Evolutionary conservation across 1,140 invertebrate species (phyloP).

Genomic region (Hesperophylax magnus): DNA sequence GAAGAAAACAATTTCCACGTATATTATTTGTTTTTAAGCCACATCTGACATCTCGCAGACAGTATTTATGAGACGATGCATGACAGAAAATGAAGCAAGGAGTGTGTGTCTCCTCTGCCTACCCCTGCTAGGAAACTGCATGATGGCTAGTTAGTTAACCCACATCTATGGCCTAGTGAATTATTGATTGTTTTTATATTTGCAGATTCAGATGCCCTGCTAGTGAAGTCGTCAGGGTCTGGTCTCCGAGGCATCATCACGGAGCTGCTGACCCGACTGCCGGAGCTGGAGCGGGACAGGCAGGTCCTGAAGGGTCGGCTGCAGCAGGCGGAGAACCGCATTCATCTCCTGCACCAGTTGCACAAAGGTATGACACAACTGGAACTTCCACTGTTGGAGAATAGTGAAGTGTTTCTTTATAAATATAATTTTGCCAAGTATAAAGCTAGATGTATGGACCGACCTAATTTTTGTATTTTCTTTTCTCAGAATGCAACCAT

Average conservation of each 20-base stretch:
- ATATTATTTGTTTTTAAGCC: too few species aligned
- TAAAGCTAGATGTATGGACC: too few species aligned
- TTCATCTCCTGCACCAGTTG: constrained; percentile 49
- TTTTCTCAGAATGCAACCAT: constrained; percentile 46
- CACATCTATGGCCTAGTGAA: neutral
- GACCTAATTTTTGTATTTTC: neutral
- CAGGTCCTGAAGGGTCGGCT: constrained; percentile 43
- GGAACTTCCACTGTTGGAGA: too few species aligned
- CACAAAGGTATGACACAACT: constrained; percentile 49
- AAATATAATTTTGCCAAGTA: too few species aligned
- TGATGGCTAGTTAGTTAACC: too few species aligned
- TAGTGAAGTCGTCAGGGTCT: constrained; percentile 16
- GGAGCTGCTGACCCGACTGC: constrained; percentile 39
- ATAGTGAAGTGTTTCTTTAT: too few species aligned
- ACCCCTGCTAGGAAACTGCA: too few species aligned
- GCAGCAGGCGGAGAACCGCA: constrained; percentile 49
- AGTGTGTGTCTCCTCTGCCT: too few species aligned
- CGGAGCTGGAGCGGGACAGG: constrained; percentile 42
- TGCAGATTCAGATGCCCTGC: constrained; percentile 12
- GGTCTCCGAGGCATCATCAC: constrained; percentile 48
- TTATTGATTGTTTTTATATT: neutral
- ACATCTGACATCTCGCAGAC: too few species aligned
- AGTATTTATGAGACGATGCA: too few species aligned
- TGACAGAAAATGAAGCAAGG: too few species aligned
- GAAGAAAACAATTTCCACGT: too few species aligned